Conservation (phyloP, 1,140 invertebrate genomes). For the Listronotus bonariensis region DNA sequence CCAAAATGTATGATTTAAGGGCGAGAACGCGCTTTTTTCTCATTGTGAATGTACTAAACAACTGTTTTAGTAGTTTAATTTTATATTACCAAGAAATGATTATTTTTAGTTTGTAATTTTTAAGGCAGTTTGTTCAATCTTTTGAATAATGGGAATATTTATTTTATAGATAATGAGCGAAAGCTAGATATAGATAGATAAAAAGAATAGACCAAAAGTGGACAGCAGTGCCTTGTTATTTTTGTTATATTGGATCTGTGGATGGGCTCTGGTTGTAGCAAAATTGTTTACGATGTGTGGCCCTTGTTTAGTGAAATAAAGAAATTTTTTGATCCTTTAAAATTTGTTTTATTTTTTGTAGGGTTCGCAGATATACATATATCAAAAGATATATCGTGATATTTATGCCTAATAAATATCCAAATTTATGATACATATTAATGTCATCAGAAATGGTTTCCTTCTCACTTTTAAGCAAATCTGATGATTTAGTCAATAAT, state of each 20-base stretch:
- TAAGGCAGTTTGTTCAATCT: conserved; percentile 5
- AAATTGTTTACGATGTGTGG: conserved; percentile 4
- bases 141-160: conserved; percentile 25
- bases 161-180: conserved; percentile 15
- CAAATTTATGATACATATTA: too few relatives aligned
- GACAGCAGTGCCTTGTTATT: conserved; percentile 37
- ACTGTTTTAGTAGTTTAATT: conserved; percentile 2
- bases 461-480: too few relatives aligned
- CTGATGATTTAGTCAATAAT: too few relatives aligned
- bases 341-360: conserved; percentile 5
- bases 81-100: conserved; percentile 13
- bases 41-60: conserved; percentile 1
- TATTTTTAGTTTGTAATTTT: conserved; percentile 15
- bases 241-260: conserved; percentile 33
- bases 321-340: conserved; percentile 14
- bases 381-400: too few relatives aligned
- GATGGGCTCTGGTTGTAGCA: conserved; percentile 6
- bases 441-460: too few relatives aligned
- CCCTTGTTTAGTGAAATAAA: conserved; percentile 18
- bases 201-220: conserved; percentile 32
- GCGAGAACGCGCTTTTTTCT: not conserved
- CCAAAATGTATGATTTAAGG: conserved; percentile 1
- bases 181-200: conserved; percentile 10
- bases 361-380: too few relatives aligned
- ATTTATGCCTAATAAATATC: too few relatives aligned